Base-by-base conservation (phyloP, 2,113 vertebrate species). In the Gallinago undulata region DNA sequence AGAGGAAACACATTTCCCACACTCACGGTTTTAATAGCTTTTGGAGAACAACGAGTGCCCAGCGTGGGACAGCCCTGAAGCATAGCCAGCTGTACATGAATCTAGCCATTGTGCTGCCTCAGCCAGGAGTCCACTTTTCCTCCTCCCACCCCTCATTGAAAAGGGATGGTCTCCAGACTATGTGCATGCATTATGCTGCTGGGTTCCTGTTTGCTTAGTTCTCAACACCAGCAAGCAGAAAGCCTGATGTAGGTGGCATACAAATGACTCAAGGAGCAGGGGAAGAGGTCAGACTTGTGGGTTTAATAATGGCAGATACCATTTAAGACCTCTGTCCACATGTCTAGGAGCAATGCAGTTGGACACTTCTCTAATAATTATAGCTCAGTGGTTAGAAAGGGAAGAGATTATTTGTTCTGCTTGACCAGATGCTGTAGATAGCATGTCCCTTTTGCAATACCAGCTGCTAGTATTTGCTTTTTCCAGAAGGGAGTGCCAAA, bases 41-140 rank as follows among this genome's bases (percentile, higher is more conserved):
- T 87, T 69, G 67, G 55, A 89, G 53, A 92, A 96, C 70, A 96
- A 85, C 1, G 15, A 37, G 14, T 78, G 53, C 45, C 33, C 80
- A 82, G 74, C 11, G 0, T 79, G 70, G 48, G n/a, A 79, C 39
- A 84, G 47, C 16, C 57, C 67, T 84, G 89, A 97, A 95, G 89
- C 62, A 82, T 0, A 3, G 96, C 89, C 92, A 96, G 86, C 45
- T 87, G 48, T 81, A 86, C 31, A 84, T 75, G 48, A 94, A 93
- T 89, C 30, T 53, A 57, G n/a, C 64, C 69, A 92, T 68, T 95
- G 95, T 96, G 53, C 66, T 66, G 69, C 80, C 78, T 83, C 93
- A 96, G 64, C 35, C 76, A 90, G 85, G 41, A 62, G 86, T 78
- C 80, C 4, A 7, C 31, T 78, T 84, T 63, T 57, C 59, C 28